Percentiles rank a stretch among this genome's conserved stretches.
Evolutionary conservation across 1,140 invertebrate species (phyloP).

Genomic region (Trialeurodes vaporariorum): DNA sequence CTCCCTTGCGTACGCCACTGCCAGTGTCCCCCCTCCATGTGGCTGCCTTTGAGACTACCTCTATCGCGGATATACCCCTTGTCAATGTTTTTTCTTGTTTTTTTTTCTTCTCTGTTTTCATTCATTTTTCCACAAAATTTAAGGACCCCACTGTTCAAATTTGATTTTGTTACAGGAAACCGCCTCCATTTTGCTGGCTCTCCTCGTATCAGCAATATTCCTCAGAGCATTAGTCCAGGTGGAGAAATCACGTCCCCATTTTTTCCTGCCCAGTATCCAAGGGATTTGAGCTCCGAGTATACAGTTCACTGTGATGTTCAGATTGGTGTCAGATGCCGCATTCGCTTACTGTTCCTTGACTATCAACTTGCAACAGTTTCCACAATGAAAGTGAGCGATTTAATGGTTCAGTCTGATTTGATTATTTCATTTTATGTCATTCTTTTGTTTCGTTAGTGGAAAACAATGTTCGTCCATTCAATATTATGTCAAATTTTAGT

Average conservation of each 20-base stretch:
- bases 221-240: constrained; percentile 32
- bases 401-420: neutral
- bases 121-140: no score
- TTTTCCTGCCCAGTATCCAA: constrained; percentile 54
- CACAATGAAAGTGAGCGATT: constrained; percentile 46
- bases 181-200: constrained; percentile 43
- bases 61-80: no score
- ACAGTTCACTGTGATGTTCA: constrained; percentile 42
- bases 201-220: constrained; percentile 30
- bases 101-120: no score
- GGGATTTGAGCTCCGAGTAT: constrained; percentile 54
- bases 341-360: constrained; percentile 54
- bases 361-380: constrained; percentile 53
- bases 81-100: no score
- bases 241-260: constrained; percentile 49
- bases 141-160: no score
- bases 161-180: constrained; percentile 45
- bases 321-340: constrained; percentile 36
- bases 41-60: no score
- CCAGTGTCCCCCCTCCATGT: no score
- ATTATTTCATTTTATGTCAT: no score
- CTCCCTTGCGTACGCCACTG: no score
- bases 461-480: no score
- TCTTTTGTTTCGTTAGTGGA: neutral
- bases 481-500: no score